Conservation (phyloP, 2,797 vertebrate species). For the Enteromius afrohamiltoni region DNA sequence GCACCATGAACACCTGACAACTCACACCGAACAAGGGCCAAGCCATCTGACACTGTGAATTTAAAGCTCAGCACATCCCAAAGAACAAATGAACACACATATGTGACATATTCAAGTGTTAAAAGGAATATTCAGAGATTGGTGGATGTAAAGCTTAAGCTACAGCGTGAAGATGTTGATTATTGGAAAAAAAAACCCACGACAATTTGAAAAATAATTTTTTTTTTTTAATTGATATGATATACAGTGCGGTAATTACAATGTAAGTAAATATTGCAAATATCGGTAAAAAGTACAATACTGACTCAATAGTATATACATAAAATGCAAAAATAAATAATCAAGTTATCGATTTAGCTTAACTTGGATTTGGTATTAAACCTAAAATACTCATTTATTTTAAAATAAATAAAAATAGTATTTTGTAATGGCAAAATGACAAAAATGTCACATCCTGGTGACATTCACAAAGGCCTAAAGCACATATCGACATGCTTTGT, state of each 20-base stretch:
- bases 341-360: neutral
- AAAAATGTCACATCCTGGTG: neutral
- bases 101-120: conserved; percentile 5
- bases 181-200: neutral
- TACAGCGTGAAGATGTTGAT: neutral
- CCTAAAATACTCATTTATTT: neutral
- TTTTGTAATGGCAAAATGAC: neutral
- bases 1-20: conserved; percentile 50
- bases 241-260: neutral
- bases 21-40: conserved; percentile 40
- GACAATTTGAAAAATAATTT: too few relatives aligned
- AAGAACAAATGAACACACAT: conserved; percentile 22
- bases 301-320: neutral
- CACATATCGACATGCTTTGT: neutral
- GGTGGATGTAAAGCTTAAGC: neutral
- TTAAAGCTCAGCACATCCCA: conserved; percentile 27
- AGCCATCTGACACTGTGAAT: conserved; percentile 36
- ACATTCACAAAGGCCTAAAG: conserved; percentile 17
- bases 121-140: neutral
- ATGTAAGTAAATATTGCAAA: neutral
- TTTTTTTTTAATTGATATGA: too few relatives aligned
- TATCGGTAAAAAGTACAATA: neutral
- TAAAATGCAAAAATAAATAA: conserved; percentile 1
- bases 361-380: neutral
- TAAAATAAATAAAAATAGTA: neutral